Percentiles rank a stretch among this genome's conserved stretches.
These are phyloP conservation scores for Aethes cnicana DNA, from an alignment of 2,888 invertebrate genomes.

Conservation along the genomic window DNA sequence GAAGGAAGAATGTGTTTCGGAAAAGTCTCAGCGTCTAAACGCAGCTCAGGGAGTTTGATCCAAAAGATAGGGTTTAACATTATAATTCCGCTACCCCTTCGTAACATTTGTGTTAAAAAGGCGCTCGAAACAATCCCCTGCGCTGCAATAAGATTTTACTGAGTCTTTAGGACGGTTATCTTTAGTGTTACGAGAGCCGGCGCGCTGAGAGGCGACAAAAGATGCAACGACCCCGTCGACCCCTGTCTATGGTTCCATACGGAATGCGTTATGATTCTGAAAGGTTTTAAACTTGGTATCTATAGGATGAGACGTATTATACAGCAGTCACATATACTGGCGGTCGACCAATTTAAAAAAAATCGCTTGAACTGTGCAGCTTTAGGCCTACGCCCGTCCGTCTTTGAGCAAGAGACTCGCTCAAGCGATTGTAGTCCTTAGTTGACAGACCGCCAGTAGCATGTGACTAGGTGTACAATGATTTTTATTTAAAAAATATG, in stretches of 20 bases:
- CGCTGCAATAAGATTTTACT: slow-evolving; percentile 55
- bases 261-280: slow-evolving; percentile 4
- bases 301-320: neutral
- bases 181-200: slow-evolving; percentile 44
- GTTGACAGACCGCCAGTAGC: neutral
- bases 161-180: slow-evolving; percentile 49
- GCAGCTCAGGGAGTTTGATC: too few relatives aligned
- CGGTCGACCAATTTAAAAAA: too few relatives aligned
- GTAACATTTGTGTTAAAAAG: slow-evolving; percentile 33
- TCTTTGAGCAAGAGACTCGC: too few relatives aligned
- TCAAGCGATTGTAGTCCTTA: too few relatives aligned
- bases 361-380: too few relatives aligned
- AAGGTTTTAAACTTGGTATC: neutral
- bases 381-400: too few relatives aligned
- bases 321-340: too few relatives aligned
- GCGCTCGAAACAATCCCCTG: slow-evolving; percentile 34
- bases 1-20: too few relatives aligned
- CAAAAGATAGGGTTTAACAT: neutral
- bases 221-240: slow-evolving; percentile 43
- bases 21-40: too few relatives aligned
- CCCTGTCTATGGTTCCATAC: slow-evolving; percentile 4
- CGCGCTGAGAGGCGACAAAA: slow-evolving; percentile 38
- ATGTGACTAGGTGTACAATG: too few relatives aligned
- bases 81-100: slow-evolving; percentile 10
- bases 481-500: too few relatives aligned